Conservation (phyloP, 2,113 vertebrate species). For the Perca fluviatilis region DNA sequence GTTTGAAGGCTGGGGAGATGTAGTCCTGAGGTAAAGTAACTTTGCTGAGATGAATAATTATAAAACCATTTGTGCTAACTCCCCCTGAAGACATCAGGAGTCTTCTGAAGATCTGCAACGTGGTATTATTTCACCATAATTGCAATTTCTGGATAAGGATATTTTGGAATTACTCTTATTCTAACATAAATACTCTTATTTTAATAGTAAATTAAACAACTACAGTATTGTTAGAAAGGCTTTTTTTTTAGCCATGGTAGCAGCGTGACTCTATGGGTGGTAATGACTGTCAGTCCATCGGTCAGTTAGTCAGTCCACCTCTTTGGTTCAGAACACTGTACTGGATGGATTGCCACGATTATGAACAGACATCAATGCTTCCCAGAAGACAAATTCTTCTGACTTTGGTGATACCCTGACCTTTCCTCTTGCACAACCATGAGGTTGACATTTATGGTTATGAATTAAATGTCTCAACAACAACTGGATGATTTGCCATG, state of each 20-base stretch:
- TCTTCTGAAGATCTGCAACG: background rate
- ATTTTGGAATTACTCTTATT: background rate
- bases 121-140: constrained; percentile 1
- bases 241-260: background rate
- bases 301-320: background rate
- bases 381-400: too few species aligned
- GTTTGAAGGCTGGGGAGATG: constrained; percentile 33
- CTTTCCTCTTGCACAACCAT: background rate
- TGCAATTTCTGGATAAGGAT: background rate
- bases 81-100: constrained; percentile 23
- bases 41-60: constrained; percentile 51
- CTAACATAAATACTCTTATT: background rate
- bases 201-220: background rate
- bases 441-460: background rate
- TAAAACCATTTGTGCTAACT: constrained; percentile 32
- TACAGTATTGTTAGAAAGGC: background rate
- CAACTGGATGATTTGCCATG: background rate
- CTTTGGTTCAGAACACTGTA: background rate
- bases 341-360: too few species aligned
- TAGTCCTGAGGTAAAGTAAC: constrained; percentile 37
- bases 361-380: too few species aligned
- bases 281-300: background rate
- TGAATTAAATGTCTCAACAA: background rate
- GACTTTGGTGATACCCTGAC: too few species aligned
- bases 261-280: background rate